Base-by-base conservation (phyloP, 2,113 vertebrate species). In the Scophthalmus maximus region DNA sequence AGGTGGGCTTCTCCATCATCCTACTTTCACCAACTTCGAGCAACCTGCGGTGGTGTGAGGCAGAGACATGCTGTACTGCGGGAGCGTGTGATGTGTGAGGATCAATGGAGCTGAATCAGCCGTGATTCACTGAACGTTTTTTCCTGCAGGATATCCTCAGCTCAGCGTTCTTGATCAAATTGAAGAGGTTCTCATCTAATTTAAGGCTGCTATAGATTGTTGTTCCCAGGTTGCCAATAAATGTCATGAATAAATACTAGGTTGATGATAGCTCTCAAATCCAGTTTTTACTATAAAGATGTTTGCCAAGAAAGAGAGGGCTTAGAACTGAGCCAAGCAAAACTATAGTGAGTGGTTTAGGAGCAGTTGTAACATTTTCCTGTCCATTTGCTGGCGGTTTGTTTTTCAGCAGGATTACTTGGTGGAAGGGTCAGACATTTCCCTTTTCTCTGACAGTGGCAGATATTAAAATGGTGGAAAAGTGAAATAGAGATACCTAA, bases 101-200 rank as follows among this genome's bases (percentile, higher is more conserved):
- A 64, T 68, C 29, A 1, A 64, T 73, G 38, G 29, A 53, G 67
- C 51, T 17, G 30, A 73, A 68, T 83, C 36, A 75, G n/a, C 65
- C 17, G 8, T n/a, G 26, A 64, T 20, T 11, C 47, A 52, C 14
- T 50, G 62, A 68, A 64, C 42, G 26, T 57, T 78, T 52, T n/a
- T n/a, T n/a, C 22, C 46, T 49, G 46, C 29, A 22, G 38, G 14
- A 71, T 44, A 56, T 57, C 58, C 66, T 78, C 77, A 64, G 53
- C 26, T 67, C 68, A 23, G 59, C 40, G 42, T 52, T 50, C 58
- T 32, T 68, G 42, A 78, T 83, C 75, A 68, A 56, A 81, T 68
- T 40, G 23, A 81, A 26, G 29, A 61, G 40, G 69, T 18, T 74
- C 27, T 75, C 57, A 56, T 68, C 56, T 64, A 61, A 64, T 68